These are phyloP conservation scores for Spermophilus dauricus DNA, from an alignment of 2,113 vertebrate species.

Conservation along the genomic window DNA sequence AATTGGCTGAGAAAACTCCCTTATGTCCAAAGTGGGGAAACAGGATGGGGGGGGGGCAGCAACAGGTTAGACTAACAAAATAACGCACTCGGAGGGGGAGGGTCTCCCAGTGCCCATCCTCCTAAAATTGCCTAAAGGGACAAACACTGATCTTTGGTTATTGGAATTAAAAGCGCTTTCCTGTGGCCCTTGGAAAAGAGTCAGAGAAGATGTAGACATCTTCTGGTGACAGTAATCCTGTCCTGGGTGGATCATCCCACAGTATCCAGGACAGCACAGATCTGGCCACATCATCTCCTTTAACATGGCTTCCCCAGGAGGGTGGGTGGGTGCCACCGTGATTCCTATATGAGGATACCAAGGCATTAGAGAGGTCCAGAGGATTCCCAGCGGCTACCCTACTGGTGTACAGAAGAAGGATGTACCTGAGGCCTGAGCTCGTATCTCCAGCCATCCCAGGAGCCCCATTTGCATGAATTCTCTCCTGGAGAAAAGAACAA, in stretches of 20 bases:
- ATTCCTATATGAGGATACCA: neutral
- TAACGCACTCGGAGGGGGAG: neutral
- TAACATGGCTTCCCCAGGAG: too few relatives aligned
- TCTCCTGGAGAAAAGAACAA: neutral
- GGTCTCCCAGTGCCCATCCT: neutral
- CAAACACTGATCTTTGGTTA: neutral
- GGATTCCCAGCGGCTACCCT: neutral
- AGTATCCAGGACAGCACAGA: neutral
- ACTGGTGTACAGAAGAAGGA: neutral
- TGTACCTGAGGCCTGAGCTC: neutral
- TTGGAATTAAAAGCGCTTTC: neutral
- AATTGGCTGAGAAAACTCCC: slow-evolving; percentile 45
- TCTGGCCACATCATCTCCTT: too few relatives aligned
- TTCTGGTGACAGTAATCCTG: neutral
- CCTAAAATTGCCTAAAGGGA: neutral
- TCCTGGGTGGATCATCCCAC: neutral
- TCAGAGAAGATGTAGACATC: neutral
- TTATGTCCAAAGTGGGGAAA: slow-evolving; percentile 5
- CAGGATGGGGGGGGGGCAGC: neutral
- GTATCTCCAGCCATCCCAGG: neutral
- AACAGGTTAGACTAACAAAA: neutral
- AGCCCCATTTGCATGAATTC: neutral
- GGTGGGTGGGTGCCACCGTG: too few relatives aligned
- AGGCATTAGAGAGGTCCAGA: neutral
- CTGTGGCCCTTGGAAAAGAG: neutral